Base-by-base conservation (phyloP, 2,888 invertebrate genomes). In the Tetranychus piercei region DNA sequence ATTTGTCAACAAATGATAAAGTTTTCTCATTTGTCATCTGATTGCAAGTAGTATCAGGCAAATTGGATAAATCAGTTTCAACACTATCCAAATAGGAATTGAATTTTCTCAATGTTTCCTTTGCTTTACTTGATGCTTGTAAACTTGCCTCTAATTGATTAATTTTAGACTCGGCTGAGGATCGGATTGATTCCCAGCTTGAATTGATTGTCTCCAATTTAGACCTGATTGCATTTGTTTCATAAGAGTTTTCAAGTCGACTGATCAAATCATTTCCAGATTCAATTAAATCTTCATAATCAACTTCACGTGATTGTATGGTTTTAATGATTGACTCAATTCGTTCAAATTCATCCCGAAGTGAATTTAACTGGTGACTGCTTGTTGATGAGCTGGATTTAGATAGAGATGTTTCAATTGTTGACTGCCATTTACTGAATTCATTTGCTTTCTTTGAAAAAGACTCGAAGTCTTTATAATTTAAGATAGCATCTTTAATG, bases 271-370 rank as follows among this genome's bases (percentile, higher is more conserved):
- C 69, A 11, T 23, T 20, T 11, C 22, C 20, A 11, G 34, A 23
- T 11, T 69, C 69, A 69, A 69, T 69, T 23, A 69, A 22, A 9
- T 69, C 34, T 20, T 69, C 69, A 69, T 23, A 69, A 23, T 69
- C 69, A 69, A 69, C 69, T 20, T 69, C 69, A 20, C 34, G 20
- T 11, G 22, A 23, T 22, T 69, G 20, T 11, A 69, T 69, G 1
- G 6, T 23, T 22, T 69, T 69, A 11, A 69, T 9, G 6, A 69
- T 69, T 6, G n/a, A 18, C 8, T 69, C 69, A 23, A 69, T 23
- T 22, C 20, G 18, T 20, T 20, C 69, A 20, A 69, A 23, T 23
- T 69, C 69, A 11, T 69, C 69, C 1, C 22, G 69, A 20, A 69
- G 22, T 20, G 20, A 20, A 11, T 11, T 18, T 22, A 23, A 20